Evolutionary conservation across 2,888 invertebrate species (phyloP).

Genomic region (Gymnocheta viridis): DNA sequence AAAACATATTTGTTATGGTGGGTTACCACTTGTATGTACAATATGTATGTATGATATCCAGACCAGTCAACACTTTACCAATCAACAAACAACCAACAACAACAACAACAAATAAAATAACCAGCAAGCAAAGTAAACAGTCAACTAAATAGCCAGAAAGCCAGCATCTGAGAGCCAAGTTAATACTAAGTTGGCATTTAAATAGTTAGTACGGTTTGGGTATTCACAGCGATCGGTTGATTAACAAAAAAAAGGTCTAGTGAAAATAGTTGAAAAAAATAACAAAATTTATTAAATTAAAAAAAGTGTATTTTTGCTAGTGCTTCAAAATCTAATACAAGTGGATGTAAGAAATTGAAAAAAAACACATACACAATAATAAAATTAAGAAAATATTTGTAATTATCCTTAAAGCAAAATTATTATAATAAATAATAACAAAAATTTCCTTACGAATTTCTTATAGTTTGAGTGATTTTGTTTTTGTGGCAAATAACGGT

Average conservation of each 20-base stretch:
- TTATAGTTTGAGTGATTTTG: constrained; percentile 46
- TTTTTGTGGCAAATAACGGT: constrained; percentile 37
- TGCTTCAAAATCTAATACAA: constrained; percentile 52
- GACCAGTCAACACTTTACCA: constrained; percentile 56
- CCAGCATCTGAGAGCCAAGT: constrained; percentile 72
- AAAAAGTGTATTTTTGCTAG: constrained; percentile 38
- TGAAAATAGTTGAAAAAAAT: constrained; percentile 20
- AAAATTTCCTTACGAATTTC: constrained; percentile 12
- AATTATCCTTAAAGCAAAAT: constrained; percentile 34
- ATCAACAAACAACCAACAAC: constrained; percentile 55
- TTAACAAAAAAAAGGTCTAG: constrained; percentile 66
- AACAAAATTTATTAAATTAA: neutral
- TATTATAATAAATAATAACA: constrained; percentile 9
- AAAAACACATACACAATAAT: neutral
- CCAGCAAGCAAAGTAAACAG: constrained; percentile 45
- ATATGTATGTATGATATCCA: constrained; percentile 63
- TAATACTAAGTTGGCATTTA: constrained; percentile 67
- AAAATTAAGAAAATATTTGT: constrained; percentile 1
- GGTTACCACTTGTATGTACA: constrained; percentile 39
- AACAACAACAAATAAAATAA: constrained; percentile 51
- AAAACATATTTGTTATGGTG: constrained; percentile 40
- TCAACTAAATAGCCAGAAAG: constrained; percentile 54
- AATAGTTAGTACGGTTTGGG: constrained; percentile 78
- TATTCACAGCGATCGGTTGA: constrained; percentile 78
- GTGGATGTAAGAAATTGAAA: constrained; percentile 58